Evolutionary conservation across 2,797 vertebrate species (phyloP), one percentile per base, ranked within the genome.

Genomic region (Dicrostonyx torquatus): DNA sequence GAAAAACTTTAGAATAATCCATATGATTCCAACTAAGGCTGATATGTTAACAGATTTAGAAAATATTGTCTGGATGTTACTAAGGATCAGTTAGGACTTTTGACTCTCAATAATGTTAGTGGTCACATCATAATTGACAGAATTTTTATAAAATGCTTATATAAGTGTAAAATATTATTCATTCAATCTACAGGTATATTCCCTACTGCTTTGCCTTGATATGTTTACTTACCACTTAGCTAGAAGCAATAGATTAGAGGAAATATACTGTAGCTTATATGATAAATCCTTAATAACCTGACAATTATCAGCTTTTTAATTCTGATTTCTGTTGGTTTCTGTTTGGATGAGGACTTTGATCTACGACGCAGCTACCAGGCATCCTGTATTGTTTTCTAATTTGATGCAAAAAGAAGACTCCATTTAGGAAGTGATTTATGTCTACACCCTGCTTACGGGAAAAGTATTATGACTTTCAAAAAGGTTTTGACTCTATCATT

Each of bases 51-150:
- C 9, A 24, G 3, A 83, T 78, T 87, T 24, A 84, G 37, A 91
- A 90, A 18, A 78, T 26, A 89, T 3, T 83, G 2, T 89, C 29
- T 76, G 6, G 89, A 83, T 73, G 48, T 0, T 4, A 31, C 50
- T 83, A 13, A 6, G 53, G 50, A 80, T 92, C 43, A 70, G 24
- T 79, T 93, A 77, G 70, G 91, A 93, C 77, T 93, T 43, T 85
- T 26, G 43, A 66, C 1, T 37, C 24, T 26, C 50, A 2, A 12
- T 76, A 88, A 86, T 77, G 40, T 77, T 31, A 45, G 62, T 7
- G 60, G 37, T 68, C n/a, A 88, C n/a, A 93, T 77, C 9, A 88
- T 2, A 29, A 66, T 14, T 60, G 53, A 60, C 31, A 85, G 72
- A 77, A 43, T 89, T 37, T 37, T 37, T 80, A 60, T 58, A 91